phyloP scores from a whole-genome alignment of 2,113 vertebrate species.

The Poicephalus meyeri region DNA sequence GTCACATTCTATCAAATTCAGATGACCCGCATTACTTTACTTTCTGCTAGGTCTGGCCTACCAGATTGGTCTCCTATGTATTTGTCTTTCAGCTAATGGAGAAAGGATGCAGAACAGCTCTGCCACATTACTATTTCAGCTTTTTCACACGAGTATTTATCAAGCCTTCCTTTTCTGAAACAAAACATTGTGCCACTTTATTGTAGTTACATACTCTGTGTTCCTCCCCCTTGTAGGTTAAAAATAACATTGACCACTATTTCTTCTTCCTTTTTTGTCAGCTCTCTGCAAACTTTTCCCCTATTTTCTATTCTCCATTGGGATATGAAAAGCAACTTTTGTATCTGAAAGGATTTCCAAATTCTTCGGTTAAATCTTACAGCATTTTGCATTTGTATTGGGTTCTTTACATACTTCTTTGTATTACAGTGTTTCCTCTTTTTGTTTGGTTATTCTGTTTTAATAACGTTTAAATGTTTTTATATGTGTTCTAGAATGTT shows the following conservation, averaged over 20 bases:
- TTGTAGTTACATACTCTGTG: neutral
- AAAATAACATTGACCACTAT: neutral
- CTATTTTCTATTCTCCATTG: neutral
- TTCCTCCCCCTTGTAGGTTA: neutral
- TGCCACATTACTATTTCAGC: neutral
- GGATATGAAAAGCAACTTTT: neutral
- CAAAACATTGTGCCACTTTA: neutral
- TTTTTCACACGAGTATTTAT: neutral
- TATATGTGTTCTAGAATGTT: neutral
- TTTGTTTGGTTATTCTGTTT: neutral
- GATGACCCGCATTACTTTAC: neutral
- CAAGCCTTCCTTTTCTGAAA: neutral
- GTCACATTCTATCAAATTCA: neutral
- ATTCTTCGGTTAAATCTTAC: neutral
- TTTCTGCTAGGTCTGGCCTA: neutral
- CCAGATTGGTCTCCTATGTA: neutral
- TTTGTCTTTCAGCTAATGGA: neutral
- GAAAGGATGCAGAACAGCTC: neutral
- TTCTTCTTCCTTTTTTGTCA: neutral
- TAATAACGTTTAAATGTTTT: neutral
- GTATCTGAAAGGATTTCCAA: neutral
- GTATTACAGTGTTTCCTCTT: neutral
- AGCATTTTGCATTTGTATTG: neutral
- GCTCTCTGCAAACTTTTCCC: neutral
- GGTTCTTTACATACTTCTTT: neutral